A percentile compares a stretch with the other conserved stretches of the same genome.
Evolutionary conservation across 2,113 vertebrate genomes (phyloP).

Genomic region (Cyanoramphus novaezelandiae): DNA sequence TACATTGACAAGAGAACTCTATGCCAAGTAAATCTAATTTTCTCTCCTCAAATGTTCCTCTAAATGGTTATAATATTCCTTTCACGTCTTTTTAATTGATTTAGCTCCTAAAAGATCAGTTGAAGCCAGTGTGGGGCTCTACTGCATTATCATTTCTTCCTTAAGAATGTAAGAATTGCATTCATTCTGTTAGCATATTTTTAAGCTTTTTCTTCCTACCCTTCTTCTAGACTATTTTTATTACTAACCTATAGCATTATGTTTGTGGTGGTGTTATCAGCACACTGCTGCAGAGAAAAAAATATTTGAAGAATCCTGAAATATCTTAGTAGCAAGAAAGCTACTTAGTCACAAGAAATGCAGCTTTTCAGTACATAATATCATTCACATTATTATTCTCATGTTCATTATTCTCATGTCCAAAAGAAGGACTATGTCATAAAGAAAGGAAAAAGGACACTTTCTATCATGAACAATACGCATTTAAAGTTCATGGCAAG

Average conservation of each 20-base stretch:
- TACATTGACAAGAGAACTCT: conserved; percentile 42
- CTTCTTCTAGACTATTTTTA: background rate
- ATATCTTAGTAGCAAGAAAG: background rate
- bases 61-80: conserved; percentile 59
- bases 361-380: background rate
- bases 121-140: background rate
- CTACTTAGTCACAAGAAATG: background rate
- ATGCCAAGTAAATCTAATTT: conserved; percentile 69
- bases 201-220: background rate
- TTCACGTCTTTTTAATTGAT: conserved; percentile 54
- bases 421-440: conserved; percentile 1
- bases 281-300: background rate
- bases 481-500: background rate
- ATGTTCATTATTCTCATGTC: background rate
- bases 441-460: background rate
- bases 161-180: background rate
- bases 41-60: conserved; percentile 50
- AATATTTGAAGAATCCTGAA: background rate
- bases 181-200: background rate
- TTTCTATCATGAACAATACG: background rate
- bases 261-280: background rate
- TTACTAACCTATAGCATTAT: background rate
- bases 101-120: conserved; percentile 34
- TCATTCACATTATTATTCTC: background rate
- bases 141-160: background rate